Evolutionary conservation across 2,888 invertebrate species (phyloP), one percentile per base, ranked within the genome.

Genomic region (Mimachlamys varia): DNA sequence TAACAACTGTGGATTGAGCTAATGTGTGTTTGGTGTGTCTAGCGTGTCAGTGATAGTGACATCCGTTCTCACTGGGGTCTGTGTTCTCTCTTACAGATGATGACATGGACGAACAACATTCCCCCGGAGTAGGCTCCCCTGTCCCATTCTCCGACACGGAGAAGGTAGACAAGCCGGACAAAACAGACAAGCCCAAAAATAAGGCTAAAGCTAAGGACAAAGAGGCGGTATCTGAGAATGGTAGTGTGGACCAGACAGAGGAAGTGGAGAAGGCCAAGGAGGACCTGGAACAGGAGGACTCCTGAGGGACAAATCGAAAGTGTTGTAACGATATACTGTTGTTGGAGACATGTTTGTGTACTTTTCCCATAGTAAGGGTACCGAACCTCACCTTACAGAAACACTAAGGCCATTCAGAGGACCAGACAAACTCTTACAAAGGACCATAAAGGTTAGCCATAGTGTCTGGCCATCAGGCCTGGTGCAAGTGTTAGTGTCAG

Each of bases 91-190:
- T 76, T 76, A 15, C 76, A 76, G 76, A 76, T 76, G 76, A 76
- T 7, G 76, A 76, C 76, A 76, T 76, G 76, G 76, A 76, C 0
- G 76, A 76, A 27, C 76, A 76, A 76, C 76, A 76, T 33, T 76
- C 76, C 27, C 76, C 76, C 4, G 62, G 62, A 76, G 76, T 76
- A 4, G 27, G 76, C 76, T 76, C 76, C 76, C 76, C 76, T 33
- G 76, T 33, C 76, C 76, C 76, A 10, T 76, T 12, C 76, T 76
- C 76, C 12, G 76, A 76, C 15, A 76, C 33, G 13, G 76, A 76
- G 76, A 76, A 76, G 76, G 33, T 76, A 10, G 76, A 76, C 5
- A 76, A 76, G 76, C 13, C 33, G 5, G 76, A 76, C 5, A 76
- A 76, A 27, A 13, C 76, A 15, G 76, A 76, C 10, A 76, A 33